Base-by-base conservation (phyloP, 1,140 invertebrate genomes). In the Gonatopus flavifemur region DNA sequence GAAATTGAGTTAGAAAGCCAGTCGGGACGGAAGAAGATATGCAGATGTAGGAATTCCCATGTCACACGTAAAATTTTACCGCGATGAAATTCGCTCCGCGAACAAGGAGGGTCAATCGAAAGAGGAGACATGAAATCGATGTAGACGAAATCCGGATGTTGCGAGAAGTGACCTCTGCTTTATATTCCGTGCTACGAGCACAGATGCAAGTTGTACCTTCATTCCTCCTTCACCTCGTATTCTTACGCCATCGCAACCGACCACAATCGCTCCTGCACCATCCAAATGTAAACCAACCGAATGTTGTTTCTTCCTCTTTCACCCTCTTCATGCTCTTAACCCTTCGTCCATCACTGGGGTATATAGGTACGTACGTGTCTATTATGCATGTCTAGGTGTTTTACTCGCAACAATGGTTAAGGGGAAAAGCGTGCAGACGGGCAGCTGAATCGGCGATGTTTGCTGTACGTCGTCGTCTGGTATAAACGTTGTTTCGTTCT, bases 131-230 rank as follows among this genome's bases (percentile, higher is more conserved):
- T n/a, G n/a, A 35, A 38, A 37, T 18, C 33, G 36, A 32, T 33
- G 16, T 22, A 49, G 37, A 49, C 19, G 51, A 55, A 50, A 57
- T 50, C 46, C 39, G 18, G 7, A 13, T 6, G 15, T 9, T 24
- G 30, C 31, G 32, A 42, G 37, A n/a, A 62, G 44, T 60, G 58
- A 57, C 57, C 64, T 47, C 59, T 55, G 47, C 53, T 70, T 70
- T 66, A 70, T 70, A 70, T 69, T 70, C 66, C 41, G 44, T 38
- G 49, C 49, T 45, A 50, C 51, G 52, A 57, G 15, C 61, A 64
- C 66, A 67, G 66, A 69, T 69, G 59, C 62, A 67, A 66, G 56
- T 46, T 53, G 45, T 58, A 37, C 31, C 28, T 30, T 42, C n/a
- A 28, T 31, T 18, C 37, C 22, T 8, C 16, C 13, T 36, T 13